These are phyloP conservation scores for Antheraea yamamai DNA, from an alignment of 2,888 invertebrate species.

Conservation along the genomic window DNA sequence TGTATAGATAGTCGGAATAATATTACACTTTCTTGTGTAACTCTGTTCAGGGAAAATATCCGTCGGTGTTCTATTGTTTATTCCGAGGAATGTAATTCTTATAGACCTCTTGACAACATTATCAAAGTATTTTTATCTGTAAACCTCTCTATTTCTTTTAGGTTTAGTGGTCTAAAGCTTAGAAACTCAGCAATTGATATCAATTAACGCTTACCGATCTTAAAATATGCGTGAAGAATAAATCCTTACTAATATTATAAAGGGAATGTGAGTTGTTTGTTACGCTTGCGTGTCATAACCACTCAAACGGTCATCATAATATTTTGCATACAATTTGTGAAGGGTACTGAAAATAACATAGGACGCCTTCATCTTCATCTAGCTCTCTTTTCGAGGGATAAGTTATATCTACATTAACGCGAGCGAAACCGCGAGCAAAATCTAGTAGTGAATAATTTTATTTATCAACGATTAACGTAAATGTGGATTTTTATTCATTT, in stretches of 20 bases:
- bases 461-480: too few relatives aligned
- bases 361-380: too few relatives aligned
- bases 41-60: conserved; percentile 40
- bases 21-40: not conserved
- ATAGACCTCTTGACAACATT: conserved; percentile 21
- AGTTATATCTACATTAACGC: too few relatives aligned
- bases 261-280: too few relatives aligned
- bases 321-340: too few relatives aligned
- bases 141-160: not conserved
- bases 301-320: too few relatives aligned
- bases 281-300: too few relatives aligned
- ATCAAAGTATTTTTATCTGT: not conserved
- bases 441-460: too few relatives aligned
- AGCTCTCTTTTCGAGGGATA: too few relatives aligned
- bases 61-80: conserved; percentile 34
- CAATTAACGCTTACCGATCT: not conserved
- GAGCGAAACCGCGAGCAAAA: too few relatives aligned
- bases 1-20: not conserved
- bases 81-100: conserved; percentile 43
- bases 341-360: too few relatives aligned
- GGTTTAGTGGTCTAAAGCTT: not conserved
- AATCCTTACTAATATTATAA: not conserved
- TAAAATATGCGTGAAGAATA: not conserved
- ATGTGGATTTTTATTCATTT: too few relatives aligned
- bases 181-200: not conserved